Evolutionary conservation across 2,888 invertebrate genomes (phyloP).

Genomic region (Junonia oenone): DNA sequence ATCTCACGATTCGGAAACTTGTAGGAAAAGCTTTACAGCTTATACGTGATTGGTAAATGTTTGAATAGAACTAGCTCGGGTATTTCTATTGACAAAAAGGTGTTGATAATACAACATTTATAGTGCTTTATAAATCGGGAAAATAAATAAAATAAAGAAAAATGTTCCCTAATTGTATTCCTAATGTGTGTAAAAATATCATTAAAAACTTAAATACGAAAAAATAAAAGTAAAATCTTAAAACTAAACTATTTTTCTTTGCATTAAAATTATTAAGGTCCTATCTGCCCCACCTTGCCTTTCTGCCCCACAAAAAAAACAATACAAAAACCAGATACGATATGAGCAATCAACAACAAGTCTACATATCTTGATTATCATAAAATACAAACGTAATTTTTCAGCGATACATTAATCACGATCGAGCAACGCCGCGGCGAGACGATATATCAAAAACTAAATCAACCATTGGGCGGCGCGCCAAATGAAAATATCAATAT

Average conservation of each 20-base stretch:
- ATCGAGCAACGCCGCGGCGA: constrained; percentile 25
- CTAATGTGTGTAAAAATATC: no score
- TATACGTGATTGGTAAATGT: not conserved
- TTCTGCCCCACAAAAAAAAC: not conserved
- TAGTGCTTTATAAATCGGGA: no score
- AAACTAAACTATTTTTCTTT: no score
- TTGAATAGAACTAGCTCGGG: no score
- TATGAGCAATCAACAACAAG: not conserved
- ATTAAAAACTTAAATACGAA: no score
- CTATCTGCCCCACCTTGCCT: not conserved
- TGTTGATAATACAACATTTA: no score
- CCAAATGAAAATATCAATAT: constrained; percentile 28
- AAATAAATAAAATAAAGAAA: no score
- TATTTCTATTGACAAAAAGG: no score
- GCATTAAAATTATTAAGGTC: not conserved
- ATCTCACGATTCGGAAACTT: not conserved
- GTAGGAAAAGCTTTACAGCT: not conserved
- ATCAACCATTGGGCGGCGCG: constrained; percentile 25
- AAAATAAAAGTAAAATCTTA: no score
- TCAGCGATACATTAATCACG: constrained; percentile 20
- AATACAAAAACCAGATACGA: not conserved
- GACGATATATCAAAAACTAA: constrained; percentile 27
- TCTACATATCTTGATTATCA: not conserved
- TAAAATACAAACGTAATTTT: constrained; percentile 7
- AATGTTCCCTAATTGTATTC: no score